Base-by-base conservation (phyloP, 2,797 vertebrate species). In the Tragopan temminckii region DNA sequence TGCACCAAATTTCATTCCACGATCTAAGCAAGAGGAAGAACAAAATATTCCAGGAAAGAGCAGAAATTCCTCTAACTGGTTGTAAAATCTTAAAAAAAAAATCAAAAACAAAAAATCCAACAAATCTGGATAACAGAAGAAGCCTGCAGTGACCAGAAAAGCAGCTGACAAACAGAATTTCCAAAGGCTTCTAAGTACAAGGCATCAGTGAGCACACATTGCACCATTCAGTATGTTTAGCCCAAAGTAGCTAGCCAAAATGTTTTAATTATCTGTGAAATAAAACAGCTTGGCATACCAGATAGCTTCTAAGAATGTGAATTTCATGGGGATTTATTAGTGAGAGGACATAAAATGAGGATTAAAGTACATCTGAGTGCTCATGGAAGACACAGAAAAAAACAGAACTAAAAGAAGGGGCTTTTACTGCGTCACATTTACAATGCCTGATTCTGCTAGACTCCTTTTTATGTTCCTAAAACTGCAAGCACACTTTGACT, bases 261-360 rank as follows among this genome's bases (percentile, higher is more conserved):
- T 80, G 74, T 66, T 85, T 90, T 86, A 92, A 88, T 87, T 88
- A 83, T 45, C 74, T 78, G 29, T 63, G 69, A 95, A 96, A 80
- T 88, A 94, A 93, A 94, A 76, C 77, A 90, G 89, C 83, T 77
- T 94, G 83, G 77, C 77, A 74, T 77, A 74, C 46, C 62, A 93
- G 61, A 78, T 23, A 91, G 66, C 48, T 67, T 53, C 46, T 58
- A 61, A 70, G 80, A 94, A 93, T 67, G 74, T 77, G 91, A 86
- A 90, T 93, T 94, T 88, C 84, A 77, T 74, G 80, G 80, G 61
- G 84, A 94, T 90, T 83, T 93, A 90, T 88, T 88, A 88, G 67
- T 31, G n/a, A 85, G 38, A 92, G 57, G 67, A 92, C 87, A 83
- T 67, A 88, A 85, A 88, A 77, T 55, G 62, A 77, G 76, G 77